Evolutionary conservation across 1,140 invertebrate genomes (phyloP), one percentile per base, ranked within the genome.

Genomic region (Thalassaphorura encarpata): DNA sequence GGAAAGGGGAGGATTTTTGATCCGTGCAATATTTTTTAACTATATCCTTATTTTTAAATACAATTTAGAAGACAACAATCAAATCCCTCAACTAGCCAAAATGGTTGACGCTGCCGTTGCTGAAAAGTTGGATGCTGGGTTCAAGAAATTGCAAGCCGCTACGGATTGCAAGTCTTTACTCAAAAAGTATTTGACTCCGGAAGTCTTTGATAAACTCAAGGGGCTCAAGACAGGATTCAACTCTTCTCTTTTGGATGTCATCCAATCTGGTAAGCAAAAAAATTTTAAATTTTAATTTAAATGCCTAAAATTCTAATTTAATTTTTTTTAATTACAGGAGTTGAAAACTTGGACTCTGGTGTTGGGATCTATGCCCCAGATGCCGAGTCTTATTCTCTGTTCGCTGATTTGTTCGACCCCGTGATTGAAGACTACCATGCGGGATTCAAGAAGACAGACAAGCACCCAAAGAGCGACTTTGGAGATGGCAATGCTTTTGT

Each of bases 351-450:
- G 63, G 87, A 91, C 72, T 89, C 89, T 54, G 89, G 91, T 63
- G 84, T 94, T 49, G 92, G 92, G 72, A 89, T 96, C 74, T 97
- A 97, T 67, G 92, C 92, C 50, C 90, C 92, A 28, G 92, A 96
- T 74, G 88, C 90, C 58, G 90, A 97, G 70, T 72, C 89, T 28
- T 97, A 97, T 77, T 83, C 83, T 63, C 77, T 88, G 3, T 97
- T 96, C 70, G 80, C 86, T 56, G 85, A 87, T 56, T 76, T 97
- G 58, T 96, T 96, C 70, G 89, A 96, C 73, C 90, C 91, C 70
- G 92, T 96, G 76, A 96, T 96, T 69, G 89, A 95, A 68, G 91
- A 95, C 69, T 96, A 96, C 77, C 91, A 96, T 74, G 80, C 78
- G 70, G 90, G 91, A 67, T 95, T 94, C 80, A 89, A 87, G 77